Base-by-base conservation (phyloP, 23 tunicate species). In the Phallusia fumigata region DNA sequence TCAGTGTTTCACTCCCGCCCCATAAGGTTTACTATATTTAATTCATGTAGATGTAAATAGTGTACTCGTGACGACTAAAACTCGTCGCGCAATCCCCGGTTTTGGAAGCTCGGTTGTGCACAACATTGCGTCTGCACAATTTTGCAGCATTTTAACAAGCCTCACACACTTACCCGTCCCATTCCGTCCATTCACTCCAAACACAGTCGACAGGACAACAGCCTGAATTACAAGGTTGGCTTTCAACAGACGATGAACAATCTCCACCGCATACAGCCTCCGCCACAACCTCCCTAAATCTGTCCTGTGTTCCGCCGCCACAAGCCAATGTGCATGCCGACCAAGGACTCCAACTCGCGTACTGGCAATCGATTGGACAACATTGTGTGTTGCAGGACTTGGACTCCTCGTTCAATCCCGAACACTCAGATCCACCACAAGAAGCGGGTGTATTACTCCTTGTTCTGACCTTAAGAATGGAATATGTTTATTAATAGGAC, bases 131-230 rank as follows among this genome's bases (percentile, higher is more conserved):
- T 10, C 47, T 10, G 47, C 47, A n/a, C n/a, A n/a, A n/a, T n/a
- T n/a, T 40, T 40, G 47, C 47, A 40, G 47, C 47, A 3, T 3
- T 40, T 5, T 40, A 40, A 3, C 47, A 40, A 40, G 10, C 10
- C 10, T 85, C 73, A 18, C 0, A 22, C 19, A 79, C 85, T 40
- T 53, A 87, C 24, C 73, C 81, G 0, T 19, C 36, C 90, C 90
- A 87, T 12, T 49, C 44, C 5, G 28, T 58, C 69, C 69, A 58
- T 1, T 22, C 26, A 33, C 76, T 65, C 85, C 85, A 87, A 10
- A 11, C 26, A 58, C 90, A 87, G 47, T 87, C 76, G 53, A 79
- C 81, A 53, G 86, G 82, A 31, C 90, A 87, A 81, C 81, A 81
- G 28, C 31, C 69, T 10, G 81, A 28, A 36, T 87, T 81, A 64